Evolutionary conservation across 2,797 vertebrate genomes (phyloP).

Genomic region (Labeo calbasu): DNA sequence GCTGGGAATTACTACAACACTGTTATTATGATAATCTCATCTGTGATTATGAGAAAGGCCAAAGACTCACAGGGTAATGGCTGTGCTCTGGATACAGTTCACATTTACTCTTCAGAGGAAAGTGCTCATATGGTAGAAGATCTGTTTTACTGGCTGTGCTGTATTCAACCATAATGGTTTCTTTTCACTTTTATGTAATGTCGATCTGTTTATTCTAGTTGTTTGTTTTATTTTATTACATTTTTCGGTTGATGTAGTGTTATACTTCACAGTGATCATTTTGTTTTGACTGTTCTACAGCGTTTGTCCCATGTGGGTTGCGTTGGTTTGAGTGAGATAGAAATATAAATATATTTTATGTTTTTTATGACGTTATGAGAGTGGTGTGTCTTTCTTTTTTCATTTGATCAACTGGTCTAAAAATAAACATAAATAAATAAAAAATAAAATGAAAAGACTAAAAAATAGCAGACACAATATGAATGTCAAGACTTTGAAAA

Average conservation of each 20-base stretch:
- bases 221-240: background rate
- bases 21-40: constrained; percentile 28
- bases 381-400: background rate
- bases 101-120: constrained; percentile 23
- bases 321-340: background rate
- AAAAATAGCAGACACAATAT: background rate
- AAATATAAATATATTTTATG: background rate
- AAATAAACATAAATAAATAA: background rate
- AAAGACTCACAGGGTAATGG: constrained; percentile 19
- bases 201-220: background rate
- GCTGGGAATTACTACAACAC: constrained; percentile 37
- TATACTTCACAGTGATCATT: background rate
- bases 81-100: constrained; percentile 48
- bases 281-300: background rate
- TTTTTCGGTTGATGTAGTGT: background rate
- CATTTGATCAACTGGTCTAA: background rate
- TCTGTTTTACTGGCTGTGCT: constrained; percentile 9
- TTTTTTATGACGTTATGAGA: background rate
- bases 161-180: background rate
- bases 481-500: background rate
- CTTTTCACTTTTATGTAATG: background rate
- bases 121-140: background rate
- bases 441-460: background rate
- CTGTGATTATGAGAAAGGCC: constrained; percentile 44
- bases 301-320: background rate